Evolutionary conservation across 64 coral and sea anemone species (phyloP), one percentile per base, ranked within the genome.

Genomic region (Actinia equina): DNA sequence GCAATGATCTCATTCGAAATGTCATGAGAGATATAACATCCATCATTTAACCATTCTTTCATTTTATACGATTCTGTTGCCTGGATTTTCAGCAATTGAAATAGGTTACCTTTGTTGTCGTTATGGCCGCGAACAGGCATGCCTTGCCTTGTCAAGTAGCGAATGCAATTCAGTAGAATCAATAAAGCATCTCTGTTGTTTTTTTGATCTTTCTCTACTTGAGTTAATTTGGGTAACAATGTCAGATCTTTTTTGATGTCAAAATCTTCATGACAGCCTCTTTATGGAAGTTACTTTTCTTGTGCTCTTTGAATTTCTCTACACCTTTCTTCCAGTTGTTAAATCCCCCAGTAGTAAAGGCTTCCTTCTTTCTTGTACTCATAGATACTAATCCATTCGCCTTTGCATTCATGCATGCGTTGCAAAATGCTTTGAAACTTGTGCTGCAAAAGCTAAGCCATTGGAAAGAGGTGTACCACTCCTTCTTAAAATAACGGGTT

Each of bases 401-500:
- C 83, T 85, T 85, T 27, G 83, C 83, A 60, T 85, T 85, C 83
- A 85, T 85, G 60, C 56, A 85, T 60, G 42, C 8, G 83, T 53
- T 85, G 22, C 83, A 85, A 85, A 85, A 85, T 85, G 83, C 83
- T 85, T 85, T 85, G 26, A 60, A 85, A 53, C 54, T 85, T 42
- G 52, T 85, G 54, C 82, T 84, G 82, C 82, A 84, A 26, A 84
- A 51, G 82, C 14, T 85, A 53, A 85, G 83, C 83, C 83, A 85
- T 26, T 85, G 20, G 61, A 85, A 85, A 60, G 9, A 85, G 4
- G 59, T 85, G 56, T 59, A 85, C 52, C 83, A 85, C 60, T 85
- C 83, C 60, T n/a, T n/a, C n/a, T 23, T 56, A 85, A 85, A 85
- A 85, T 43, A 63, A 17, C 53, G 83, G 25, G 83, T 85, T 85